Evolutionary conservation across 2,113 vertebrate genomes (phyloP), one percentile per base, ranked within the genome.

Genomic region (Kryptolebias marmoratus): DNA sequence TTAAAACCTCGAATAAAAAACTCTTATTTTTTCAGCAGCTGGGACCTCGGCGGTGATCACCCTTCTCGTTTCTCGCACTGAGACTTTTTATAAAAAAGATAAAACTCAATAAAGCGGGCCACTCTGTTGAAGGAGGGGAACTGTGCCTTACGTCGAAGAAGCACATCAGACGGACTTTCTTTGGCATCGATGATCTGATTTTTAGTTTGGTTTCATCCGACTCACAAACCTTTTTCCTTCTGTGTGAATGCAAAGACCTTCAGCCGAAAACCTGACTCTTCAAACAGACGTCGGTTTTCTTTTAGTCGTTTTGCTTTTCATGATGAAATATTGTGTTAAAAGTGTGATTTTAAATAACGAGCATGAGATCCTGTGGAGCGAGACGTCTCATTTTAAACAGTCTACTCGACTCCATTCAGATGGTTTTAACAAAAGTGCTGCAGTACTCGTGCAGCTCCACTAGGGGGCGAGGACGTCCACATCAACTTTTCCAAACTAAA

Each of bases 111-210:
- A 92, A 93, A 14, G 94, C 81, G 87, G 93, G 92, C 94, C 95
- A 92, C 96, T 97, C 96, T 96, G 95, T 96, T 96, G 93, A 95
- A 95, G 94, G 95, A 96, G 95, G 95, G 92, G 93, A 93, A 95
- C 80, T 93, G 95, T 95, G 97, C 97, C 97, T 99, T 99, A 98
- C 90, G 94, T 95, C 96, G 92, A 95, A 98, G 95, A 98, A 98
- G 97, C 97, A 99, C 97, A 98, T 96, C 94, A 84, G 89, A 84
- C 86, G 74, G 84, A 92, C 89, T 90, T 86, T 85, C 73, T 82
- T 86, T 88, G 78, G 69, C 83, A 66, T 82, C 80, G 64, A 57
- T 30, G 28, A 63, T 65, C 74, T 42, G 58, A 53, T 80, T 85
- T 77, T 31, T 48, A n/a, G 18, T 79, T 84, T 53, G 13, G 32